Evolutionary conservation across 2,113 vertebrate species (phyloP), one percentile per base, ranked within the genome.

Genomic region (Nothobranchius kuhntae): DNA sequence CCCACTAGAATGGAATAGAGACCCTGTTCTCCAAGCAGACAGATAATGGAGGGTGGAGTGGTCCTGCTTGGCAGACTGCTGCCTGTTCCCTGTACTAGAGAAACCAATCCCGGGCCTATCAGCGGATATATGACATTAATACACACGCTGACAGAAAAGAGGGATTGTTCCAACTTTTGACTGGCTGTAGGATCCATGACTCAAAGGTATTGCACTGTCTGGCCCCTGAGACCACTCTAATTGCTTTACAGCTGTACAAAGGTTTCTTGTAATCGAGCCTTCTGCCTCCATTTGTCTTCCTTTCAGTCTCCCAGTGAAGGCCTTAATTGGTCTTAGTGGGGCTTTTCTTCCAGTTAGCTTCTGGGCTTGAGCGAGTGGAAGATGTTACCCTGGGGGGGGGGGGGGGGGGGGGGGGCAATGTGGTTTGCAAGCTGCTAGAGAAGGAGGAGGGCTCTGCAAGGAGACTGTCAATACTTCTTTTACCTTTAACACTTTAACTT

Each of bases 211-310:
- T 86, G 73, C 78, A 69, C 91, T 91, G 92, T 93, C 93, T 93
- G 92, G 90, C 96, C 94, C 95, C 83, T 73, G 95, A 95, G 95
- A 96, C 94, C 82, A 72, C 94, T 95, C 95, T 97, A 96, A 97
- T 98, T 99, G 96, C 96, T 96, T 96, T 98, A 96, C 96, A 96
- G 95, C 95, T 94, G 94, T 96, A 98, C 96, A 97, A 97, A 96
- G 95, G 95, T 96, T 96, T 95, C 94, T 95, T 97, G 95, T 97
- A 96, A 96, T 97, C 94, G 92, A 94, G 93, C 95, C 94, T 95
- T 96, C 94, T 95, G 91, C 95, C 94, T 96, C 95, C 94, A 95
- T 98, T 98, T 96, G 96, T 96, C 96, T 98, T 97, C 94, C 95
- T 95, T 95, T 95, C 94, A 95, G 95, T 93, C 94, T 95, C 91